These are phyloP conservation scores for Laterallus jamaicensis DNA, from an alignment of 2,113 vertebrate species.

Conservation along the genomic window DNA sequence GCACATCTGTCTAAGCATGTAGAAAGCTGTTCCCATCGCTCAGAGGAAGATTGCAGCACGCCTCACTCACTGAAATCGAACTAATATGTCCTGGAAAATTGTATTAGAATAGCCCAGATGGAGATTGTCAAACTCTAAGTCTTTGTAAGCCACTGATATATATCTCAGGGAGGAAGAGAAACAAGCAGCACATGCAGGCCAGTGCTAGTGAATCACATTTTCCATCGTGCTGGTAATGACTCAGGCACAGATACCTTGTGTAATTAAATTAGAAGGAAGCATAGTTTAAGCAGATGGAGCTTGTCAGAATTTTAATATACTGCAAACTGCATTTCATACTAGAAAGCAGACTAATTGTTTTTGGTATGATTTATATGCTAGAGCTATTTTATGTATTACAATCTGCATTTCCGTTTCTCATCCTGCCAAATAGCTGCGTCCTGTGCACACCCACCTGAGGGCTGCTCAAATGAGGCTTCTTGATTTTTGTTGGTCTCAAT, in stretches of 20 bases:
- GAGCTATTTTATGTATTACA: not conserved
- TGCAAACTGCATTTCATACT: not conserved
- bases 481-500: not conserved
- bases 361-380: not conserved
- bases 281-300: conserved; percentile 38
- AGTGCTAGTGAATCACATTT: conserved; percentile 9
- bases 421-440: not conserved
- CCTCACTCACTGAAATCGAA: not conserved
- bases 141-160: not conserved
- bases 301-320: not conserved
- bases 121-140: not conserved
- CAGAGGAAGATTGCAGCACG: not conserved
- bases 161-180: not conserved
- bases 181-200: not conserved
- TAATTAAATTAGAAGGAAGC: conserved; percentile 53
- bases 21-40: not conserved
- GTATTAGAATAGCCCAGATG: not conserved
- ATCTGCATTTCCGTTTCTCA: not conserved
- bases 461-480: fast-evolving
- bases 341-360: not conserved
- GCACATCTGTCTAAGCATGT: not conserved
- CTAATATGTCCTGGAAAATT: not conserved
- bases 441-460: too few relatives aligned
- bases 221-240: conserved; percentile 36
- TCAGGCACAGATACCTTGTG: conserved; percentile 19